These are phyloP conservation scores for Glareola pratincola DNA, from an alignment of 2,113 vertebrate species.

Conservation along the genomic window DNA sequence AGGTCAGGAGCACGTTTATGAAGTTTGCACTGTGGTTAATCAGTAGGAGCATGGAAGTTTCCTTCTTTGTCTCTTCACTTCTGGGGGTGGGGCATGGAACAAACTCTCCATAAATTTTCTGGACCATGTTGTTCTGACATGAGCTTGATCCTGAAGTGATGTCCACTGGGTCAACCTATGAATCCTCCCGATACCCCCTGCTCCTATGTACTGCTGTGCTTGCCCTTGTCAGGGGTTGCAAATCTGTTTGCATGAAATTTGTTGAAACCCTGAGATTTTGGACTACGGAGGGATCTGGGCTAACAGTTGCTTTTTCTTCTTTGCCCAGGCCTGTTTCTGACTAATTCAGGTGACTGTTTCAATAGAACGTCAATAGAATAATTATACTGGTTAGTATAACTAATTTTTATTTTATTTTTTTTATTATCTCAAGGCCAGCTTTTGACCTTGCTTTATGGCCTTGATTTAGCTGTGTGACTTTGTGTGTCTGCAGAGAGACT, in stretches of 20 bases:
- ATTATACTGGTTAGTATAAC: not conserved
- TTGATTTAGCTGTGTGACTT: not conserved
- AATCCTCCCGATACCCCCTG: not conserved
- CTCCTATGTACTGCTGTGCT: not conserved
- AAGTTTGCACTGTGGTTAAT: conserved; percentile 72
- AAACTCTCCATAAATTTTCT: not conserved
- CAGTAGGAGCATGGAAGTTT: conserved; percentile 48
- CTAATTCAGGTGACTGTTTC: not conserved
- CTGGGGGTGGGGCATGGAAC: not conserved
- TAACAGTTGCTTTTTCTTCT: not conserved
- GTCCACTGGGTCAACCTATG: not conserved
- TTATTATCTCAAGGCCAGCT: not conserved
- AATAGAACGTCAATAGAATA: not conserved
- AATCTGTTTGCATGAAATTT: not conserved
- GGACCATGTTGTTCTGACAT: not conserved
- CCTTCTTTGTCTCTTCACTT: not conserved
- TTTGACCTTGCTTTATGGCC: not conserved
- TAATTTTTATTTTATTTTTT: not conserved
- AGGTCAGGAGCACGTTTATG: conserved; percentile 61
- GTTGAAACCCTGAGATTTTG: not conserved
- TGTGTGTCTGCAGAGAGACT: not conserved
- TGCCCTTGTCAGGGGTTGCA: not conserved
- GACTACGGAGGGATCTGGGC: not conserved
- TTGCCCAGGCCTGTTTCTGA: not conserved
- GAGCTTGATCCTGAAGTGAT: not conserved